Conservation (phyloP, 2,113 vertebrate genomes). For the Centropristis striata region DNA sequence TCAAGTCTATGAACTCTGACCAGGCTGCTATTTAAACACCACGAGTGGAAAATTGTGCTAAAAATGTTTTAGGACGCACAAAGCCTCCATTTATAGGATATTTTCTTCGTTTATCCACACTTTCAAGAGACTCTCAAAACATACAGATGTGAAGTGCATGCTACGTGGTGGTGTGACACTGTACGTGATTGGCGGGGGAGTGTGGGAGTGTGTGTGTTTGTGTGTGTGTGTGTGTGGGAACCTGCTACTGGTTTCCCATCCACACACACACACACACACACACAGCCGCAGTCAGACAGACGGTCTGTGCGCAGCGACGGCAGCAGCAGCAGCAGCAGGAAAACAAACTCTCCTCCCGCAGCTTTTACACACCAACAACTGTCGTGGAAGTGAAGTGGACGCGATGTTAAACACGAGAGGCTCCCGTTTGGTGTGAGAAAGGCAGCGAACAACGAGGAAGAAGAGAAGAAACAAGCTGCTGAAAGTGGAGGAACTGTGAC, state of each 20-base stretch:
- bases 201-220: too few relatives aligned
- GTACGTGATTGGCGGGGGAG: constrained; percentile 64
- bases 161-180: constrained; percentile 37
- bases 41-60: background rate
- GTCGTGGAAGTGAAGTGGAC: constrained; percentile 18
- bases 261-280: constrained; percentile 19
- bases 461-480: constrained; percentile 25
- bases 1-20: background rate
- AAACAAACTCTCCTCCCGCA: constrained; percentile 21
- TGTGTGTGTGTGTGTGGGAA: constrained; percentile 60
- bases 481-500: constrained; percentile 53
- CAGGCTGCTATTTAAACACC: background rate
- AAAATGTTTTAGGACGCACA: background rate
- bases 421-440: constrained; percentile 15
- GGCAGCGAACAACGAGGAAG: constrained; percentile 18
- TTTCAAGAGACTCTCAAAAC: background rate
- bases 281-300: constrained; percentile 32
- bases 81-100: background rate
- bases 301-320: constrained; percentile 20
- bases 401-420: constrained; percentile 58
- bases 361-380: constrained; percentile 20
- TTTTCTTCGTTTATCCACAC: background rate
- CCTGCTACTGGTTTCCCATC: constrained; percentile 73
- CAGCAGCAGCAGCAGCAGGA: too few relatives aligned
- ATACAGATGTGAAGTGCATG: background rate